These are phyloP conservation scores for Lycaena phlaeas DNA, from an alignment of 2,888 invertebrate genomes.

Conservation along the genomic window DNA sequence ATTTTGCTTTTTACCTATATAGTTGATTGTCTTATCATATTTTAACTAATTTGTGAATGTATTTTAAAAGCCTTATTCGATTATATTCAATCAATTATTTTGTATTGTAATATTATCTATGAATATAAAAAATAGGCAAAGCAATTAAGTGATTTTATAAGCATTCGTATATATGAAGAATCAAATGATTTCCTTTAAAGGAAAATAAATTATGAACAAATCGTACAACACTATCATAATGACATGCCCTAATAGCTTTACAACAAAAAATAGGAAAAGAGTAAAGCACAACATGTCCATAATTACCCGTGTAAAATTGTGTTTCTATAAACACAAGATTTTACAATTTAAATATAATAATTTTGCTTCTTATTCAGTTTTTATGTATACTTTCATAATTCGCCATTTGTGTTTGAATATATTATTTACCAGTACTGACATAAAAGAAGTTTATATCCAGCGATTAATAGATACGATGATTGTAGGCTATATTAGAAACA, in stretches of 20 bases:
- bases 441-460: too few species aligned
- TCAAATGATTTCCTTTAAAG: background rate
- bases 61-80: background rate
- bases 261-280: slow-evolving; percentile 7
- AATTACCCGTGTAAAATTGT: slow-evolving; percentile 7
- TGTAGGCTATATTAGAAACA: too few species aligned
- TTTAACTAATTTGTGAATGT: background rate
- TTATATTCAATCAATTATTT: background rate
- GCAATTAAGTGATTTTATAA: slow-evolving; percentile 2
- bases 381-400: too few species aligned
- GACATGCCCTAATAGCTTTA: slow-evolving; percentile 8
- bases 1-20: too few species aligned
- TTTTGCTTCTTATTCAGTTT: background rate
- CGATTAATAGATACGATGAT: too few species aligned
- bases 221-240: slow-evolving; percentile 4
- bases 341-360: background rate
- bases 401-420: too few species aligned
- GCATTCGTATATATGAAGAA: slow-evolving; percentile 2
- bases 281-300: background rate
- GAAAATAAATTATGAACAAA: slow-evolving; percentile 4
- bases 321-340: background rate
- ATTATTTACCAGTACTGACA: too few species aligned
- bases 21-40: too few species aligned
- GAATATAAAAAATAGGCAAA: background rate
- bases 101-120: background rate